Evolutionary conservation across 2,113 vertebrate genomes (phyloP).

Genomic region (Zingel zingel): DNA sequence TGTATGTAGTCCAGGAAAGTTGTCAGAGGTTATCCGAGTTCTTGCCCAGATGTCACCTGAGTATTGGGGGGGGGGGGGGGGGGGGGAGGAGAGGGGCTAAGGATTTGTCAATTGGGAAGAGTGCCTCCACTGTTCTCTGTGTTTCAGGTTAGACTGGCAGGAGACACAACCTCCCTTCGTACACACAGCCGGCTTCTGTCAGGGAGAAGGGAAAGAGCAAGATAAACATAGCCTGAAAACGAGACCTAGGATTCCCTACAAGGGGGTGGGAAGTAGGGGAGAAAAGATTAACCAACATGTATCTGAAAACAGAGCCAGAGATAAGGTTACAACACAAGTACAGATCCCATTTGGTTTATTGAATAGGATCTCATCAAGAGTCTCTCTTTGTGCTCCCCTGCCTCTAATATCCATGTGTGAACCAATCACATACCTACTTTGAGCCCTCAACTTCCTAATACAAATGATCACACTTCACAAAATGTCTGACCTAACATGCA

Average conservation of each 20-base stretch:
- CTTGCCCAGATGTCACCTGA: background rate
- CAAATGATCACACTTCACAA: background rate
- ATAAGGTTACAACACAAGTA: background rate
- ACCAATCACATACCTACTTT: background rate
- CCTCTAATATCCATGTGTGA: background rate
- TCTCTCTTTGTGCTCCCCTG: background rate
- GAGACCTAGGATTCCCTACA: constrained; percentile 25
- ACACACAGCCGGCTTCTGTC: constrained; percentile 33
- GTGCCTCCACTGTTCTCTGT: background rate
- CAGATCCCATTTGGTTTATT: background rate
- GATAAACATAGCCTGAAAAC: constrained; percentile 31
- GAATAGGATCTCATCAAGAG: background rate
- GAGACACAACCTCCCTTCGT: constrained; percentile 15
- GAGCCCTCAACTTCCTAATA: background rate
- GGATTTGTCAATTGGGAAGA: background rate
- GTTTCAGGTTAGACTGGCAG: constrained; percentile 36
- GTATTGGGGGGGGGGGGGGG: too few species aligned
- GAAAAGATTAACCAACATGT: background rate
- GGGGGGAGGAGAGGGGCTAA: background rate
- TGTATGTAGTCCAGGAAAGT: background rate
- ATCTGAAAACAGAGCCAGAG: background rate
- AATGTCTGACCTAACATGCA: background rate
- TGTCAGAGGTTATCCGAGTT: background rate
- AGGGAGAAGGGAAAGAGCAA: constrained; percentile 14
- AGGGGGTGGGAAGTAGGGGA: background rate